phyloP scores from a whole-genome alignment of 2,888 invertebrate species.

The Nemotelus nigrinus region DNA sequence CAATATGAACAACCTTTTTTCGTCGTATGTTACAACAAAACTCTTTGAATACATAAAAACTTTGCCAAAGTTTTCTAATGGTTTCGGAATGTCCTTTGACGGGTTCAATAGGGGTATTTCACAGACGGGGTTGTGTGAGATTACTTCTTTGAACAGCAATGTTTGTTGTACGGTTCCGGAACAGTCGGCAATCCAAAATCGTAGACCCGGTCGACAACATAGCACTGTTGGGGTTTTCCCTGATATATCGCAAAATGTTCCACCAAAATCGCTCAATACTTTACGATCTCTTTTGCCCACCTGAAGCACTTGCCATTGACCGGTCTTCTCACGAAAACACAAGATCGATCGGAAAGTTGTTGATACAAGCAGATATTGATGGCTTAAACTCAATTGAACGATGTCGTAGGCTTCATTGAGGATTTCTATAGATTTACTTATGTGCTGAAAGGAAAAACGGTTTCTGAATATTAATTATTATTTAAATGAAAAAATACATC shows the following conservation, averaged over 20 bases:
- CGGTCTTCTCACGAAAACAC: constrained; percentile 72
- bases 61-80: constrained; percentile 68
- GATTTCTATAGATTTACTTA: constrained; percentile 84
- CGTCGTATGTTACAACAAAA: constrained; percentile 79
- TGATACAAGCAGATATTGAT: constrained; percentile 79
- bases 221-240: constrained; percentile 66
- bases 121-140: constrained; percentile 67
- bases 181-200: constrained; percentile 84
- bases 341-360: constrained; percentile 85
- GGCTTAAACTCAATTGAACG: constrained; percentile 83
- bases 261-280: constrained; percentile 75
- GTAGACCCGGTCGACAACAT: constrained; percentile 82
- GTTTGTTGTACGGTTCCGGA: constrained; percentile 85
- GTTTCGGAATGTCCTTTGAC: constrained; percentile 53
- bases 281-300: constrained; percentile 89
- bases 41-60: constrained; percentile 75
- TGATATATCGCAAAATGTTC: constrained; percentile 65
- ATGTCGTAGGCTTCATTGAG: constrained; percentile 86
- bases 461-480: too few species aligned
- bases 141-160: constrained; percentile 78
- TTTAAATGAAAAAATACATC: too few species aligned
- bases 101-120: constrained; percentile 81
- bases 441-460: constrained; percentile 70
- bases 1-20: constrained; percentile 76
- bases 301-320: constrained; percentile 77